Base-by-base conservation (phyloP, 2,888 invertebrate species). In the Amblyjoppa proteus region DNA sequence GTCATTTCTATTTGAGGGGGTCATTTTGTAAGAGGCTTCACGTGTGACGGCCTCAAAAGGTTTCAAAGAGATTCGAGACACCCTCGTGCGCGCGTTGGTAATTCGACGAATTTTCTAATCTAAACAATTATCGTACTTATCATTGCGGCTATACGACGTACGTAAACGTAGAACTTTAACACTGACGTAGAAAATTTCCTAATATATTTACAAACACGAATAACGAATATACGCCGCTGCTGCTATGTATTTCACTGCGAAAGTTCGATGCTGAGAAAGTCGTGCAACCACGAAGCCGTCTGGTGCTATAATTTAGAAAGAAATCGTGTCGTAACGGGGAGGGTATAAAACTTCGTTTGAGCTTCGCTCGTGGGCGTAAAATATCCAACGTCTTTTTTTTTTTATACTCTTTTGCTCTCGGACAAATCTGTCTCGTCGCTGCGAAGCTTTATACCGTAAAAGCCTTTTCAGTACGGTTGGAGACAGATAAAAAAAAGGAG, bases 71-170 rank as follows among this genome's bases (percentile, higher is more conserved):
- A 70, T 45, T 31, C 34, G 51, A 31, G 70, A 64, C 31, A 64
- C 16, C 28, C 58, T 66, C 13, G 31, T 66, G 69, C 56, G 20
- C 31, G 58, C 71, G 9, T 38, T 64, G 38, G 64, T 64, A 51
- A 80, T 51, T 38, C 16, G 64, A 13, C 51, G 38, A 64, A 64
- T 73, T 64, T 61, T 73, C 51, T 73, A 80, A 80, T 79, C 61
- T 71, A 61, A 71, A 20, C 64, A 64, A 79, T 79, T 64, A 71
- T 64, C 45, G 73, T 7, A 25, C 71, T 49, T 51, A 9, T 38
- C 49, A 28, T 28, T 45, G 13, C 41, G 53, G 20, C 38, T 28
- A 16, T 74, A 16, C 6, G 41, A 28, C 66, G 20, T 20, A 13
- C 49, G 31, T 61, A 31, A 16, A 28, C 31, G 31, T 2, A 53